phyloP scores from a whole-genome alignment of 2,888 invertebrate species.

The Agriotes lineatus region DNA sequence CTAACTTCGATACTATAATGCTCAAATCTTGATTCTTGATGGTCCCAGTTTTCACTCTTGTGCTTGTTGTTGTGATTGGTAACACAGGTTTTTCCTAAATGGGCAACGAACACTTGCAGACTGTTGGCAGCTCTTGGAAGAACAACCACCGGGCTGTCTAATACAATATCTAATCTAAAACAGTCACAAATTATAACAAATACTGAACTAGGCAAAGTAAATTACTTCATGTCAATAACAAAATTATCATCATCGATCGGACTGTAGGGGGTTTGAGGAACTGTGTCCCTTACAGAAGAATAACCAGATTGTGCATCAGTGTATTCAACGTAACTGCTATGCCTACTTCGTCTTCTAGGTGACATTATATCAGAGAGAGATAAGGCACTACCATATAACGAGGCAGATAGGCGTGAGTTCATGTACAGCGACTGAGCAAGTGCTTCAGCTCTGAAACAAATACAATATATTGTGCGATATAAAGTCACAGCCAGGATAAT shows the following conservation, averaged over 20 bases:
- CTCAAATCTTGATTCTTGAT: slow-evolving; percentile 57
- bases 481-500: too few species aligned
- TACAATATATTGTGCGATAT: too few species aligned
- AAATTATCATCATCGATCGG: slow-evolving; percentile 60
- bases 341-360: slow-evolving; percentile 67
- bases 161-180: slow-evolving; percentile 78
- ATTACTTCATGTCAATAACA: slow-evolving; percentile 60
- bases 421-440: slow-evolving; percentile 71
- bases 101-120: slow-evolving; percentile 88
- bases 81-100: slow-evolving; percentile 88
- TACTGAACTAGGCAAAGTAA: slow-evolving; percentile 29
- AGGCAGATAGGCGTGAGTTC: slow-evolving; percentile 69
- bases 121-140: slow-evolving; percentile 84
- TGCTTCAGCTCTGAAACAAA: slow-evolving; percentile 66
- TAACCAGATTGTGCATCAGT: slow-evolving; percentile 55
- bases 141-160: slow-evolving; percentile 93
- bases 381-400: slow-evolving; percentile 62
- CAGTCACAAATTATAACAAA: slow-evolving; percentile 42
- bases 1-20: slow-evolving; percentile 79
- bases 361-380: slow-evolving; percentile 64
- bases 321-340: slow-evolving; percentile 59
- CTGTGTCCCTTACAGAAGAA: slow-evolving; percentile 61
- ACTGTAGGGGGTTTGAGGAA: slow-evolving; percentile 65
- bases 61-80: slow-evolving; percentile 61
- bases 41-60: slow-evolving; percentile 49